A percentile compares a stretch with the other conserved stretches of the same genome.
phyloP scores from a whole-genome alignment of 2,797 vertebrate species.

The Sphenopsis melanotis region DNA sequence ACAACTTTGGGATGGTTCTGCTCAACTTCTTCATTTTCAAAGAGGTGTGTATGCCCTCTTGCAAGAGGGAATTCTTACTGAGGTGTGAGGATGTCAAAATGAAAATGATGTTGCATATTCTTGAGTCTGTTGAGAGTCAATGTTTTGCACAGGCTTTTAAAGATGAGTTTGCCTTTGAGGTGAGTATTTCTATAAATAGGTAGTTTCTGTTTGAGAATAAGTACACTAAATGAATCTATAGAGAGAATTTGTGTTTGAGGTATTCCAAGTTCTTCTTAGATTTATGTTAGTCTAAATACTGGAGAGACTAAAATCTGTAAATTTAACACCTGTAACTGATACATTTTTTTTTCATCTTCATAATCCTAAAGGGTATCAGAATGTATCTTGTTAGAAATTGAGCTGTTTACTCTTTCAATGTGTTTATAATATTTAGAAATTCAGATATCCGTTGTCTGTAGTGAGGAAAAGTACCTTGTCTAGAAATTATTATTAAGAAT shows the following conservation, averaged over 20 bases:
- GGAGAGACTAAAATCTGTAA: not conserved
- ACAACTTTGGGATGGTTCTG: slow-evolving; percentile 99
- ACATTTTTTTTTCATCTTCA: not conserved
- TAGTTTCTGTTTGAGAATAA: not conserved
- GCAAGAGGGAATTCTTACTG: not conserved
- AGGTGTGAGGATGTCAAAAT: not conserved
- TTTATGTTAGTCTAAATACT: not conserved
- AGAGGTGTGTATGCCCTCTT: slow-evolving; percentile 81
- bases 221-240: not conserved
- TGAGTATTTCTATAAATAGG: not conserved
- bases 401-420: not conserved
- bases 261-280: not conserved
- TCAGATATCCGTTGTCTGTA: not conserved
- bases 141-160: not conserved
- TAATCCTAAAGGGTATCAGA: not conserved
- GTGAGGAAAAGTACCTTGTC: not conserved
- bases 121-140: not conserved
- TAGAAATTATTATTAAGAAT: not conserved
- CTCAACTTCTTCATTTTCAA: slow-evolving; percentile 99
- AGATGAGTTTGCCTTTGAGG: not conserved
- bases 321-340: not conserved
- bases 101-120: not conserved
- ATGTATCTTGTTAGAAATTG: not conserved
- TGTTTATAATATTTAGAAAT: not conserved
- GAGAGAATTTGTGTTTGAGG: not conserved